These are phyloP conservation scores for Drosophila tropicalis DNA, from an alignment of 1,140 invertebrate genomes.

Conservation along the genomic window DNA sequence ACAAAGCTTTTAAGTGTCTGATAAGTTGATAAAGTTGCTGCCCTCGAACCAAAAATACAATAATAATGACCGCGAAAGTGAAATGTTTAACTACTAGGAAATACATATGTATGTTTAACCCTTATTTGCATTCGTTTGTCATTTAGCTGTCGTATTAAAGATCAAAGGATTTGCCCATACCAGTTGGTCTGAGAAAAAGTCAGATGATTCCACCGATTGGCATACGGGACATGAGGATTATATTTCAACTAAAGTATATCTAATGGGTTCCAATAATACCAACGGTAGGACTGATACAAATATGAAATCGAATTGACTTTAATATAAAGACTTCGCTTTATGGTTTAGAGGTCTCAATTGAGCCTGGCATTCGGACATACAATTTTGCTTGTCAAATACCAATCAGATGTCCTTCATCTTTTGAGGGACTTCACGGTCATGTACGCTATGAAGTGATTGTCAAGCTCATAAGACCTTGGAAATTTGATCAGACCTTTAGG, in stretches of 20 bases:
- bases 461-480: conserved; percentile 88
- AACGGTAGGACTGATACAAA: conserved; percentile 33
- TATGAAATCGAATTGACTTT: neutral
- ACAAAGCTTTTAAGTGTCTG: neutral
- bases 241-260: conserved; percentile 60
- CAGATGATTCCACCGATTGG: conserved; percentile 33
- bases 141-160: conserved; percentile 57
- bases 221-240: conserved; percentile 75
- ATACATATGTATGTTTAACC: neutral
- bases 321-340: conserved; percentile 2
- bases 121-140: neutral
- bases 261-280: conserved; percentile 48
- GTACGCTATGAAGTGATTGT: conserved; percentile 88
- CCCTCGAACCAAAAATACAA: neutral
- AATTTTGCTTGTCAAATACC: conserved; percentile 86
- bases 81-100: neutral
- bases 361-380: conserved; percentile 84
- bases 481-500: conserved; percentile 89
- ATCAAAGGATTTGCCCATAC: conserved; percentile 70
- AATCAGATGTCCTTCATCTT: conserved; percentile 86
- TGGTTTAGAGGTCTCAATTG: conserved; percentile 48
- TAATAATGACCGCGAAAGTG: neutral
- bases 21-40: neutral
- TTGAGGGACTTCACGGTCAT: conserved; percentile 88
- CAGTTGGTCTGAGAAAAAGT: conserved; percentile 50